Conservation (phyloP, 2,888 invertebrate species). For the Drosophila nr. medialis region DNA sequence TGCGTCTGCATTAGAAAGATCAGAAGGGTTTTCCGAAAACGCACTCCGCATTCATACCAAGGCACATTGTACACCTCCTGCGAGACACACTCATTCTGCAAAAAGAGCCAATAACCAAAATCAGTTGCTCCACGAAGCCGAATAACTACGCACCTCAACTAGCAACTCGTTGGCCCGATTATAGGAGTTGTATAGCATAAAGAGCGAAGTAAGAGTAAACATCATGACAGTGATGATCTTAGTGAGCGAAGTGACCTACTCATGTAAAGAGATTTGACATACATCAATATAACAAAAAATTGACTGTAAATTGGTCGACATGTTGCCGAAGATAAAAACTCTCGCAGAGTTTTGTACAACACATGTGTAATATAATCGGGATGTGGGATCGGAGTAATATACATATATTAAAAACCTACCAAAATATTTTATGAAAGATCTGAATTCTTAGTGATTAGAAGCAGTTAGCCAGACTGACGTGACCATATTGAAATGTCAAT, state of each 20-base stretch:
- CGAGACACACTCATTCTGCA: constrained; percentile 76
- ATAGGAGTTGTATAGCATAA: constrained; percentile 82
- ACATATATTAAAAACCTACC: not conserved
- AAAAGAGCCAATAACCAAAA: constrained; percentile 6
- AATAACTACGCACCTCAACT: constrained; percentile 68
- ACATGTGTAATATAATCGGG: not conserved
- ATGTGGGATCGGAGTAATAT: not conserved
- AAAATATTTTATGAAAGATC: not conserved
- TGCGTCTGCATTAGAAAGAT: constrained; percentile 80
- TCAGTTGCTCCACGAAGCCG: not conserved
- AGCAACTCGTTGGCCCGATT: constrained; percentile 82
- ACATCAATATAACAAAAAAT: not conserved
- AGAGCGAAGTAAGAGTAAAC: constrained; percentile 68
- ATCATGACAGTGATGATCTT: constrained; percentile 69
- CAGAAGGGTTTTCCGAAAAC: constrained; percentile 72
- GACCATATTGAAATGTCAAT: too few relatives aligned
- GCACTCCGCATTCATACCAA: constrained; percentile 78
- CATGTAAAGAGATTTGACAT: not conserved
- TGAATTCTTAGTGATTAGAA: not conserved
- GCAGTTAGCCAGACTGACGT: not conserved
- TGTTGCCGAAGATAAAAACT: not conserved
- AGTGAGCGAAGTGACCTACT: constrained; percentile 27
- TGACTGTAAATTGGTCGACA: not conserved
- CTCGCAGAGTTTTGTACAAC: not conserved
- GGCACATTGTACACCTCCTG: constrained; percentile 80